These are phyloP conservation scores for Apodemia zela DNA, from an alignment of 2,888 invertebrate species.

Conservation along the genomic window DNA sequence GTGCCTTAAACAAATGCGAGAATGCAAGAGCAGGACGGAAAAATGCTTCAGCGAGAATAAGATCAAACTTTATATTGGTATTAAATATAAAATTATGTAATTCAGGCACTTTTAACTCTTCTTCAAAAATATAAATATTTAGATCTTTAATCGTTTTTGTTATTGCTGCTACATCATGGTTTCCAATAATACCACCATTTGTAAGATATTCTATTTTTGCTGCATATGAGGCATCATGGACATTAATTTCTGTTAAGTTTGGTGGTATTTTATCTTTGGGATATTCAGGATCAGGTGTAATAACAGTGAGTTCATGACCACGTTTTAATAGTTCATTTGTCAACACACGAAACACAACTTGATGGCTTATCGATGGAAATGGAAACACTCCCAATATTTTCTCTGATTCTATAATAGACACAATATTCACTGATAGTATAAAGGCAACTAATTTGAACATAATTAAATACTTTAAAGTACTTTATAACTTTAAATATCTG, in stretches of 20 bases:
- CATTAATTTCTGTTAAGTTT: conserved; percentile 58
- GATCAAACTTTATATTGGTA: conserved; percentile 37
- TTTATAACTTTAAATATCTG: too few relatives aligned
- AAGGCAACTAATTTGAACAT: background rate
- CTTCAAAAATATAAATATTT: conserved; percentile 27
- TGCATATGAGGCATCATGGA: conserved; percentile 41
- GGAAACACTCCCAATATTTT: conserved; percentile 56
- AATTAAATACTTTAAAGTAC: too few relatives aligned
- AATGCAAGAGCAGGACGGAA: conserved; percentile 33
- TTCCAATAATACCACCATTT: conserved; percentile 4
- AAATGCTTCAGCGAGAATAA: conserved; percentile 42
- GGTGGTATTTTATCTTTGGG: conserved; percentile 36
- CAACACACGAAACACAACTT: conserved; percentile 54
- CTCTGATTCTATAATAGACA: conserved; percentile 29
- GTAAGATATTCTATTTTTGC: conserved; percentile 13
- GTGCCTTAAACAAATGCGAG: conserved; percentile 39
- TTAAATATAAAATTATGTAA: conserved; percentile 35
- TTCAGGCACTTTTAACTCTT: conserved; percentile 32
- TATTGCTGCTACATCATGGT: background rate
- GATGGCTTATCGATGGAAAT: conserved; percentile 63
- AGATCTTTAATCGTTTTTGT: background rate
- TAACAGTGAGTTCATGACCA: conserved; percentile 63
- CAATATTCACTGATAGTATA: background rate
- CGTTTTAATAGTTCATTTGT: conserved; percentile 51
- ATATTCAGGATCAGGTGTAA: conserved; percentile 56